phyloP scores from a whole-genome alignment of 37 sponge, comb jelly and placozoan species.

The Petrosia ficiformis region DNA sequence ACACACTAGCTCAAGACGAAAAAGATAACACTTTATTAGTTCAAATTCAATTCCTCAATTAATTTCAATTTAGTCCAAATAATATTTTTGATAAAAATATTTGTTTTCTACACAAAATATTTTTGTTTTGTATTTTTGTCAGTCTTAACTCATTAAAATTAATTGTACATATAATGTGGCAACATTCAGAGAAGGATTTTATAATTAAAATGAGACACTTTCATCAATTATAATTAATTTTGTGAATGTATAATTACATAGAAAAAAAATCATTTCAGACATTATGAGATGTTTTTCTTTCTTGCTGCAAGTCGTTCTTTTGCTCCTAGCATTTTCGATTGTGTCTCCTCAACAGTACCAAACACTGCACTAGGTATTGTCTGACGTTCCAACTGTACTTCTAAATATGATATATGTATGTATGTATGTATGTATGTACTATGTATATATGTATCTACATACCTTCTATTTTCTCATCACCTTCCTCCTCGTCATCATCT shows the following conservation, averaged over 20 bases:
- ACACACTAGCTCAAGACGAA: neutral
- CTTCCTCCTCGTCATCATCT: conserved; percentile 76
- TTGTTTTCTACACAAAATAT: neutral
- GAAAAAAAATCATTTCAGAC: too few relatives aligned
- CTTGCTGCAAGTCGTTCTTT: conserved; percentile 43
- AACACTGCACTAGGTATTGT: conserved; percentile 76
- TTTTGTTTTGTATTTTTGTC: neutral
- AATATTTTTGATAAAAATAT: neutral
- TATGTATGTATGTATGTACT: neutral
- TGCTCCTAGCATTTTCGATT: conserved; percentile 57
- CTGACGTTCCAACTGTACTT: conserved; percentile 58
- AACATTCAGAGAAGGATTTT: too few relatives aligned
- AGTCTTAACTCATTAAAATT: too few relatives aligned
- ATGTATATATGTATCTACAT: neutral
- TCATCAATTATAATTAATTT: too few relatives aligned
- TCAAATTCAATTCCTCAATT: neutral
- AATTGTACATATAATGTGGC: too few relatives aligned
- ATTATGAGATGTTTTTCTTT: too few relatives aligned
- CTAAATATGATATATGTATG: neutral
- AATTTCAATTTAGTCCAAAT: neutral
- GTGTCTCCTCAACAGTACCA: conserved; percentile 61
- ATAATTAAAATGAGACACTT: too few relatives aligned
- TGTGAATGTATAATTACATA: too few relatives aligned
- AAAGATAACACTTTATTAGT: neutral
- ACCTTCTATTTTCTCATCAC: conserved; percentile 34